Percentiles rank a stretch among this genome's conserved stretches.
Conservation (phyloP, 35 echinoderm and acorn worm species). For the Strongylocentrotus purpuratus region DNA sequence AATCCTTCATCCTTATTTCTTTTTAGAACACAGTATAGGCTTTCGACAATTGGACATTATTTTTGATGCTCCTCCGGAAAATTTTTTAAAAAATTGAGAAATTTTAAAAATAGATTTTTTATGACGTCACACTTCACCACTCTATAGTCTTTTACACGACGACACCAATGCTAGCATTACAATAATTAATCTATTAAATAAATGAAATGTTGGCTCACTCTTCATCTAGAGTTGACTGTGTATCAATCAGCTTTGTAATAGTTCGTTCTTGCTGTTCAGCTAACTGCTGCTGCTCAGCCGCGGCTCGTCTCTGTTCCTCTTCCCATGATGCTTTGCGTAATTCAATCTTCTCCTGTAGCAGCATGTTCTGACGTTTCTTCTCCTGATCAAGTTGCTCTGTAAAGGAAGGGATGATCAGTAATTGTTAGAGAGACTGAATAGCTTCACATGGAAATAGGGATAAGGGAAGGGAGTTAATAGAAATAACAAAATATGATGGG, state of each 20-base stretch:
- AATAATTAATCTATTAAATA: too few relatives aligned
- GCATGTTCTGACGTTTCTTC: slow-evolving; percentile 73
- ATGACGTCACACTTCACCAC: too few relatives aligned
- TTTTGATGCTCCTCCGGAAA: too few relatives aligned
- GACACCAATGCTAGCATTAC: too few relatives aligned
- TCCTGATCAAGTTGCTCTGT: slow-evolving; percentile 74
- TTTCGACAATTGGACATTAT: too few relatives aligned
- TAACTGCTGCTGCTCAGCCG: slow-evolving; percentile 76
- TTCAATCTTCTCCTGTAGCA: slow-evolving; percentile 68
- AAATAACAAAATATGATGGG: neutral
- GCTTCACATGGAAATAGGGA: neutral
- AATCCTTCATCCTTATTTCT: too few relatives aligned
- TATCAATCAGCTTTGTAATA: slow-evolving; percentile 71
- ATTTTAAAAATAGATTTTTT: too few relatives aligned
- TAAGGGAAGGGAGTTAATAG: neutral
- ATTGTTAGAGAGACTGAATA: neutral
- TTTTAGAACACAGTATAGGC: too few relatives aligned
- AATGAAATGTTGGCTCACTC: slow-evolving; percentile 56
- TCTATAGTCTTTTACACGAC: too few relatives aligned
- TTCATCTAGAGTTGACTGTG: slow-evolving; percentile 82
- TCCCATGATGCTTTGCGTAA: slow-evolving; percentile 71
- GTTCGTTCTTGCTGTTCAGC: slow-evolving; percentile 80
- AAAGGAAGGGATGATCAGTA: neutral
- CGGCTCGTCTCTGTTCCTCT: slow-evolving; percentile 65
- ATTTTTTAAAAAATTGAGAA: too few relatives aligned